A percentile compares a stretch with the other conserved stretches of the same genome.
These are phyloP conservation scores for Labrus mixtus DNA, from an alignment of 2,113 vertebrate genomes.

Conservation along the genomic window DNA sequence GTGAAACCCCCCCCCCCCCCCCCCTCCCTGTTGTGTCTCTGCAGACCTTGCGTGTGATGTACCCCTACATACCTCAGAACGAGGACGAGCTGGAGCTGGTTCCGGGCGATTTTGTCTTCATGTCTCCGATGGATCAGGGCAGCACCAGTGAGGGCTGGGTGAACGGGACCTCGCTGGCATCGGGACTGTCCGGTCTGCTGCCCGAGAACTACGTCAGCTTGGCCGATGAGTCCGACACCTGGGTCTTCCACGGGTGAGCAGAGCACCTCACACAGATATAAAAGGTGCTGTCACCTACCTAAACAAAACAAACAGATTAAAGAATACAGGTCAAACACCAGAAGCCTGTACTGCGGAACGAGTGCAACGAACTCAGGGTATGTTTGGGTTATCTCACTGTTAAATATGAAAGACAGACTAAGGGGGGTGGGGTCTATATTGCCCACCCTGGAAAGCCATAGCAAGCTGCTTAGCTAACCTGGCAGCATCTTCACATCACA, in stretches of 20 bases:
- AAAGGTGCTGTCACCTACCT: not conserved
- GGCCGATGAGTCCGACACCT: slow-evolving; percentile 95
- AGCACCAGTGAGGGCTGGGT: slow-evolving; percentile 97
- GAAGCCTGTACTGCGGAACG: no score
- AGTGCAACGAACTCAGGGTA: no score
- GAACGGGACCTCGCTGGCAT: slow-evolving; percentile 91
- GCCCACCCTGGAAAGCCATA: no score
- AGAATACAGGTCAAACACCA: not conserved
- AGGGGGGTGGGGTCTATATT: no score
- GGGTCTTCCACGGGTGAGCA: slow-evolving; percentile 95
- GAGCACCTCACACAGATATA: not conserved
- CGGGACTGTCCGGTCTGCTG: slow-evolving; percentile 93
- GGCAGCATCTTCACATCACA: no score
- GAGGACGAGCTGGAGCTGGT: slow-evolving; percentile 96
- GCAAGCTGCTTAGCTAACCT: no score
- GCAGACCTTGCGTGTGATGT: slow-evolving; percentile 96
- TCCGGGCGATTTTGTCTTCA: slow-evolving; percentile 96
- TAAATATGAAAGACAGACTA: no score
- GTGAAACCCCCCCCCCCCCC: not conserved
- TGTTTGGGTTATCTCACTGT: no score
- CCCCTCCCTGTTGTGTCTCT: not conserved
- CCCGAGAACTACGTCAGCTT: slow-evolving; percentile 96
- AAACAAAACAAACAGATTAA: no score
- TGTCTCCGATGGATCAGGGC: slow-evolving; percentile 92
- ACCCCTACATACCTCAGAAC: slow-evolving; percentile 96